Conservation (phyloP, 2,113 vertebrate genomes). For the Forbesichthys papilliferus region DNA sequence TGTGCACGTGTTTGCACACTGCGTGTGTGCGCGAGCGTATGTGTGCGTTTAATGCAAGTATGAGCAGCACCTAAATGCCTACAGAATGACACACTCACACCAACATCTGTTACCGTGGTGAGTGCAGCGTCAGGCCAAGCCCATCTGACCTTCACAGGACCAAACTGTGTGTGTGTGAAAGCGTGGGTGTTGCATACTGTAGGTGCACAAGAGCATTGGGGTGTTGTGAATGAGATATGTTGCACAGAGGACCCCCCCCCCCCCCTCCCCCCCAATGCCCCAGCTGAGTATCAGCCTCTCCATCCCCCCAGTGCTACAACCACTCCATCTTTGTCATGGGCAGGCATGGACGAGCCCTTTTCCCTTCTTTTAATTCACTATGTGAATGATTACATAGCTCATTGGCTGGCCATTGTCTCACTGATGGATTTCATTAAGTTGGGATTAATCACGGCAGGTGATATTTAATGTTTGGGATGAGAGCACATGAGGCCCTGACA, state of each 20-base stretch:
- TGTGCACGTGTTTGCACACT: neutral
- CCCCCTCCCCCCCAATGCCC: slow-evolving; percentile 24
- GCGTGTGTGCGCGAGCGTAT: neutral
- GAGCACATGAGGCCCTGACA: slow-evolving; percentile 72
- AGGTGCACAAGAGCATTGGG: neutral
- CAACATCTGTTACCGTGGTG: slow-evolving; percentile 57
- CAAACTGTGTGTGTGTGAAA: slow-evolving; percentile 4
- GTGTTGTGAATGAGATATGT: neutral
- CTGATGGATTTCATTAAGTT: slow-evolving; percentile 99
- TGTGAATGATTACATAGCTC: slow-evolving; percentile 99
- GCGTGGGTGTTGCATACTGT: slow-evolving; percentile 1
- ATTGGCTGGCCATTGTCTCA: slow-evolving; percentile 98
- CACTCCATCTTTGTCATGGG: slow-evolving; percentile 98
- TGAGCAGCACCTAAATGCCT: slow-evolving; percentile 46
- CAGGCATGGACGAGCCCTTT: slow-evolving; percentile 79
- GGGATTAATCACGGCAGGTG: slow-evolving; percentile 97
- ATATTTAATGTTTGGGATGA: slow-evolving; percentile 93
- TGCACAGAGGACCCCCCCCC: slow-evolving; percentile 15
- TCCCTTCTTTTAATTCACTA: slow-evolving; percentile 94
- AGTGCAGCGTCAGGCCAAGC: slow-evolving; percentile 15
- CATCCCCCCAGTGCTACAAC: slow-evolving; percentile 67
- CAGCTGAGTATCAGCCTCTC: slow-evolving; percentile 72
- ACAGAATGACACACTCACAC: slow-evolving; percentile 15
- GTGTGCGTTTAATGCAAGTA: slow-evolving; percentile 1
- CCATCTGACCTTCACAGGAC: slow-evolving; percentile 25